Evolutionary conservation across 1,140 invertebrate species (phyloP), one percentile per base, ranked within the genome.

Genomic region (Monochamus saltuarius): DNA sequence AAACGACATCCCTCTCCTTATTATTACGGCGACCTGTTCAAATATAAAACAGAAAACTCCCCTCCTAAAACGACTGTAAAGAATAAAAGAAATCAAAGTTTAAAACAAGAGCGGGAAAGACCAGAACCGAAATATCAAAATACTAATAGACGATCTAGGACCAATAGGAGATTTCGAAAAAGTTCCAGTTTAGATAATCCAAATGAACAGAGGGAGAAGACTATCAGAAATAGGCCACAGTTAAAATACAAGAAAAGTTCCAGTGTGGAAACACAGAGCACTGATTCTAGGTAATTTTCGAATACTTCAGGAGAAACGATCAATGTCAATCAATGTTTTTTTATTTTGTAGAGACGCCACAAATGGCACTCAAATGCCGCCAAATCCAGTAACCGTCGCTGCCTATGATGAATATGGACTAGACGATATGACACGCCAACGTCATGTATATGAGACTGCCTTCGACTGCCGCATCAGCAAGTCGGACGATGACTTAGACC

Each of bases 401-500:
- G 70, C 56, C 69, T 78, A 71, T 69, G 75, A 61, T 37, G 46
- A 71, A 7, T 62, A 72, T 65, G 65, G 65, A 55, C 53, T 75
- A 71, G 80, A 78, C 75, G 79, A 82, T 71, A 87, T 87, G 87
- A 81, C 84, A 66, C 83, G 82, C 72, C 84, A 87, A 68, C 82
- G 88, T 66, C 89, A 89, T 74, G 82, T 92, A 34, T 94, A 93
- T 73, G 91, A 94, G 77, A 94, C 91, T 37, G 91, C 91, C 39
- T 94, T 94, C 77, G 91, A 93, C 75, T 91, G 89, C 73, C 90
- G 90, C 74, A 86, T 92, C 71, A 88, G 84, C 68, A 86, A 88
- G 42, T 91, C 88, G 8, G 88, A 91, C 68, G 89, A 92, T 73
- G 89, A 92, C 70, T 80, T 91, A 47, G 89, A 92, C 69, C 87